These are phyloP conservation scores for Eupithecia abbreviata DNA, from an alignment of 2,888 invertebrate species.

Conservation along the genomic window DNA sequence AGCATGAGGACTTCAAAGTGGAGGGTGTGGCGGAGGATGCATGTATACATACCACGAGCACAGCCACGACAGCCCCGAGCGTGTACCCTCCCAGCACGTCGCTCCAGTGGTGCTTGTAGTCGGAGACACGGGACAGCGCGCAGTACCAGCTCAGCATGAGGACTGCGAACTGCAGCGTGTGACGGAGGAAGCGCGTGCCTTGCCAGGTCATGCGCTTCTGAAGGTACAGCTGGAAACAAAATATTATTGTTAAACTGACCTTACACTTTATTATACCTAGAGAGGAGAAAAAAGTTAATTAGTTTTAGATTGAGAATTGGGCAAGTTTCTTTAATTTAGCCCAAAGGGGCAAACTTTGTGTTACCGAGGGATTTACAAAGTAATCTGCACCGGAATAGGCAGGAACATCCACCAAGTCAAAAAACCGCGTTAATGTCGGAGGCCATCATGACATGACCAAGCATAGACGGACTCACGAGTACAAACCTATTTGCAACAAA, in stretches of 20 bases:
- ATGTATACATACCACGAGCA: conserved; percentile 85
- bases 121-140: conserved; percentile 93
- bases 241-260: not conserved
- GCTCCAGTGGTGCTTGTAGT: conserved; percentile 99
- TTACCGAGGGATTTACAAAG: not conserved
- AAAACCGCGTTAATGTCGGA: too few relatives aligned
- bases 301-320: not conserved
- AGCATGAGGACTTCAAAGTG: too few relatives aligned
- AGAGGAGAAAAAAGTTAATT: not conserved
- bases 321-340: not conserved
- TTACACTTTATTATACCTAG: not conserved
- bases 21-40: too few relatives aligned
- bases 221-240: conserved; percentile 88
- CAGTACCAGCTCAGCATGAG: conserved; percentile 93
- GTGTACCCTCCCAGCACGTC: conserved; percentile 94
- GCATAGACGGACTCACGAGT: not conserved
- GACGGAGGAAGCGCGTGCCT: conserved; percentile 90
- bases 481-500: not conserved
- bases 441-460: too few relatives aligned
- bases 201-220: conserved; percentile 92
- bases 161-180: conserved; percentile 91
- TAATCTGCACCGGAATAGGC: not conserved
- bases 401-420: not conserved
- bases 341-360: not conserved
- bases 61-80: conserved; percentile 86